phyloP scores from a whole-genome alignment of 2,797 vertebrate genomes.

The Sciaenops ocellatus region DNA sequence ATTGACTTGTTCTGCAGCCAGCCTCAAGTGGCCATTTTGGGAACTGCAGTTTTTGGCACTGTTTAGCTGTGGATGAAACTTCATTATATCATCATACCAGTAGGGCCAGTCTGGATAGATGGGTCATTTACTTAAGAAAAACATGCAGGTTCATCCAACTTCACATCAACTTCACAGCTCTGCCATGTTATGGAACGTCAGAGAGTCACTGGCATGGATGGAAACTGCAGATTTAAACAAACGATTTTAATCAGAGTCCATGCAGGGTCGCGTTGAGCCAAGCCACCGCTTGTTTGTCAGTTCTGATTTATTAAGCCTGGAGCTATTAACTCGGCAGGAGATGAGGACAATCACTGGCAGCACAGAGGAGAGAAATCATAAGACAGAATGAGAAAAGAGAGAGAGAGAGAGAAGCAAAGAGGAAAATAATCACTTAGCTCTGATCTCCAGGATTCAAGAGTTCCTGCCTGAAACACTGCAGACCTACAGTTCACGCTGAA shows the following conservation, averaged over 20 bases:
- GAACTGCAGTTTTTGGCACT: too few species aligned
- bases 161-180: slow-evolving; percentile 66
- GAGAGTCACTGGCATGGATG: slow-evolving; percentile 68
- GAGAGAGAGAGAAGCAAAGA: slow-evolving; percentile 26
- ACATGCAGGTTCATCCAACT: slow-evolving; percentile 55
- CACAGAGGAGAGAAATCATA: slow-evolving; percentile 46
- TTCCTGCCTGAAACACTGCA: slow-evolving; percentile 31
- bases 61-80: not conserved
- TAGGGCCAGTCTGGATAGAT: not conserved
- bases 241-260: slow-evolving; percentile 85
- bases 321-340: slow-evolving; percentile 75
- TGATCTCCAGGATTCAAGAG: slow-evolving; percentile 41
- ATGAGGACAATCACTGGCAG: slow-evolving; percentile 73
- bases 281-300: slow-evolving; percentile 74
- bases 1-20: too few species aligned
- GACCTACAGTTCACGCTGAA: not conserved
- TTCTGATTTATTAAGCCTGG: slow-evolving; percentile 84
- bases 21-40: too few species aligned
- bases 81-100: not conserved
- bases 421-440: slow-evolving; percentile 47
- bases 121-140: slow-evolving; percentile 20
- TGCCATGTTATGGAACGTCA: slow-evolving; percentile 65
- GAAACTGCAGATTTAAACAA: slow-evolving; percentile 86
- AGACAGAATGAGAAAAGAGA: slow-evolving; percentile 23
- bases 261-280: slow-evolving; percentile 72